Evolutionary conservation across 2,797 vertebrate genomes (phyloP), one percentile per base, ranked within the genome.

Genomic region (Cirrhinus molitorella): DNA sequence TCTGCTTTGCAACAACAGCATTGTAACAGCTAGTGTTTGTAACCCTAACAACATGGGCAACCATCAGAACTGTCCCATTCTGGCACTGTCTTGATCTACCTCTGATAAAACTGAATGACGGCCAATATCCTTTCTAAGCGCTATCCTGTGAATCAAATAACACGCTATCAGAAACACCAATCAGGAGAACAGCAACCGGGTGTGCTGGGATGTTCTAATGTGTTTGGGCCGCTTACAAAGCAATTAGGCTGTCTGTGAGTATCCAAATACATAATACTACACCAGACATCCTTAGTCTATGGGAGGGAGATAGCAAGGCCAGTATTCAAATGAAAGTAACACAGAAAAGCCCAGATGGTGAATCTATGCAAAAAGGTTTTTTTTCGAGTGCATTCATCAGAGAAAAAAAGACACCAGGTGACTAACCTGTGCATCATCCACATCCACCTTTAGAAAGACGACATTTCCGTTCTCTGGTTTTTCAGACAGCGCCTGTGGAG

Each of bases 391-490:
- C 23, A 59, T 28, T 43, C 51, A 68, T 43, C 17, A 68, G n/a
- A 59, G 23, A 43, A 80, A 71, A n/a, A 57, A 80, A 40, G 34
- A 47, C 6, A 57, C 2, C 25, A 11, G 12, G 23, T 34, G 53
- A 40, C 92, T 68, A 94, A 98, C 98, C 75, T 57, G 75, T 81
- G 95, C 96, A 0, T 96, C 96, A 65, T 99, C 98, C 89, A 98
- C 96, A 1, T 99, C 97, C 23, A 99, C 95, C 94, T 98, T 97
- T 12, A 98, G 86, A 92, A 99, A 99, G n/a, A 98, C 34, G 51
- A 97, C 96, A 0, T 95, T 65, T 0, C 19, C 12, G 81, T 95
- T 92, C 0, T 94, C 81, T 0, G 70, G 0, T 0, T 0, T 85
- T 11, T 89, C 49, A 37, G 88, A 82, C 82, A 96, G 23, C 2